phyloP scores from a whole-genome alignment of 2,888 invertebrate species.

The Nomada hirtipes region DNA sequence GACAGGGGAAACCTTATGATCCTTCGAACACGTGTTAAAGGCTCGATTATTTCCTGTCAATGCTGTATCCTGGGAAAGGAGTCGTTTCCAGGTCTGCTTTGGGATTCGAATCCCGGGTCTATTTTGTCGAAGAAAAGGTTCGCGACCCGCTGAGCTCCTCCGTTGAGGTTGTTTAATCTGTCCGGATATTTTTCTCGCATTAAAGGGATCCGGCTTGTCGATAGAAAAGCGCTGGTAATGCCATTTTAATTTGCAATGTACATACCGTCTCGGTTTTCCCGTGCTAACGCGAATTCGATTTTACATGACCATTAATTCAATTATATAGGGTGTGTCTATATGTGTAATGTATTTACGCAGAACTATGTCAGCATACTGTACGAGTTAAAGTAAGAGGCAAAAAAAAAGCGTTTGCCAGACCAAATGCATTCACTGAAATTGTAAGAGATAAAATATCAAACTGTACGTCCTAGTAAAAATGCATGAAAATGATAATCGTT shows the following conservation, averaged over 20 bases:
- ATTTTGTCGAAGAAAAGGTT: conserved; percentile 11
- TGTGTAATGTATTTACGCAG: background rate
- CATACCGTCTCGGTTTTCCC: background rate
- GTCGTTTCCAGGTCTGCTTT: background rate
- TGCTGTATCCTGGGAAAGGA: background rate
- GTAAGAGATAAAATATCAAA: too few species aligned
- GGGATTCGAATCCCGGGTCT: conserved; percentile 1
- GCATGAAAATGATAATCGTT: too few species aligned
- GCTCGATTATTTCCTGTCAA: conserved; percentile 23
- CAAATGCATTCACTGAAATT: too few species aligned
- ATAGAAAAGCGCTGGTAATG: background rate
- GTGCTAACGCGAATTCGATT: background rate
- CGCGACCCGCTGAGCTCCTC: background rate
- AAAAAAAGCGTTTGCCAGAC: too few species aligned
- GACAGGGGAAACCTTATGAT: background rate
- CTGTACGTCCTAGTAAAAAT: too few species aligned
- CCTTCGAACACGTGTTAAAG: conserved; percentile 3
- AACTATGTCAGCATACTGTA: background rate
- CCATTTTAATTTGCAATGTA: background rate
- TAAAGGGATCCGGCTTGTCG: background rate
- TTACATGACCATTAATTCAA: background rate
- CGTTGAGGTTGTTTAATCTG: background rate
- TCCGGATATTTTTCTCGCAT: background rate
- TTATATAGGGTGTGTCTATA: background rate
- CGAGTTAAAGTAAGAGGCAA: background rate